Evolutionary conservation across 2,113 vertebrate species (phyloP).

Genomic region (Sminthopsis crassicaudata): DNA sequence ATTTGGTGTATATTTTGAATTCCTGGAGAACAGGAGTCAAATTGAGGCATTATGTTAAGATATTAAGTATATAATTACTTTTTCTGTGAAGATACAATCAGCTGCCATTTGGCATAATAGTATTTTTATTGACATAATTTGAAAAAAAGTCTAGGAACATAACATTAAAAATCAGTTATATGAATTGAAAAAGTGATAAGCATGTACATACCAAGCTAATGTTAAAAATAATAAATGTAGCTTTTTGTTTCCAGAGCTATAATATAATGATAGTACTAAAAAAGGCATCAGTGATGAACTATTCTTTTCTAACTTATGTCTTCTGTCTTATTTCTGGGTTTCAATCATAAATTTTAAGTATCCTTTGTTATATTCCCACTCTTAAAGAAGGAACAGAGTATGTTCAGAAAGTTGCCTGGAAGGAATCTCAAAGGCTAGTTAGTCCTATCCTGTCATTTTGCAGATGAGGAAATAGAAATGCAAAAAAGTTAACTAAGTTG

Average conservation of each 20-base stretch:
- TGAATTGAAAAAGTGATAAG: neutral
- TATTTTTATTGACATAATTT: conserved; percentile 5
- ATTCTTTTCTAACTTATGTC: neutral
- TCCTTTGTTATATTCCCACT: neutral
- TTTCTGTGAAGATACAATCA: neutral
- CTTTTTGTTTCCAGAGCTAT: neutral
- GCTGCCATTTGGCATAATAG: neutral
- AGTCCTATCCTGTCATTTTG: neutral
- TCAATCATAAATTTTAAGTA: neutral
- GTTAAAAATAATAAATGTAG: neutral
- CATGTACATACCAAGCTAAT: neutral
- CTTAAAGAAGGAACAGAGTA: neutral
- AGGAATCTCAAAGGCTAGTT: neutral
- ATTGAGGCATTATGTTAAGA: neutral
- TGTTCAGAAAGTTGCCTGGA: neutral
- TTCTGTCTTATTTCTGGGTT: neutral
- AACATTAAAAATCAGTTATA: neutral
- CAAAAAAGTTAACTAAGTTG: neutral
- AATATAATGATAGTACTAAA: neutral
- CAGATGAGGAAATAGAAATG: neutral
- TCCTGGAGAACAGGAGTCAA: neutral
- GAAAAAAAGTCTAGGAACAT: neutral
- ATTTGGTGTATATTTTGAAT: neutral
- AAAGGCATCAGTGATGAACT: neutral
- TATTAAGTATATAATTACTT: neutral